Evolutionary conservation across 1,140 invertebrate genomes (phyloP).

Genomic region (Aphaenogaster floridana): DNA sequence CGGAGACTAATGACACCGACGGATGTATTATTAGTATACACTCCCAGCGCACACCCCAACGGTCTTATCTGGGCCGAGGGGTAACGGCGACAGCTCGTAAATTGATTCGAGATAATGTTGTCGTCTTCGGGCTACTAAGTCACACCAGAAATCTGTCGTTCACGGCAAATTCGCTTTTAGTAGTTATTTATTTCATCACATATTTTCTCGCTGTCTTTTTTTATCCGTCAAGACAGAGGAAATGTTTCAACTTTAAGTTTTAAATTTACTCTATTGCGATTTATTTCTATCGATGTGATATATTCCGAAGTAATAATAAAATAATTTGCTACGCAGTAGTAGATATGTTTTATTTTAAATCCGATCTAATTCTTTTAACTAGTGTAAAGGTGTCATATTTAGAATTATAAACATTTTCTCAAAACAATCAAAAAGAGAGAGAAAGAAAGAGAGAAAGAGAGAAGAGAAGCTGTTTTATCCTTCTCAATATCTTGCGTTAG

Average conservation of each 20-base stretch:
- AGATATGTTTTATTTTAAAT: background rate
- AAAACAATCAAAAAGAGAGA: background rate
- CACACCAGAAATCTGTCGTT: slow-evolving; percentile 42
- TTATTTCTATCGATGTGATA: background rate
- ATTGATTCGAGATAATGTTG: slow-evolving; percentile 49
- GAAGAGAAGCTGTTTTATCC: background rate
- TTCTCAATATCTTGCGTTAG: background rate
- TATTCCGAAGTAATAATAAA: background rate
- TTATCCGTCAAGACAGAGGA: background rate
- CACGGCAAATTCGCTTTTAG: background rate
- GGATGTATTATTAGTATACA: slow-evolving; percentile 60
- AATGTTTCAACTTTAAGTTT: slow-evolving; percentile 35
- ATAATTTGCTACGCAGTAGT: background rate
- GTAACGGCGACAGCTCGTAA: slow-evolving; percentile 49
- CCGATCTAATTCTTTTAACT: background rate
- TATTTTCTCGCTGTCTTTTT: background rate
- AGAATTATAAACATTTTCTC: background rate
- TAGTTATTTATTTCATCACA: slow-evolving; percentile 23
- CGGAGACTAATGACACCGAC: slow-evolving; percentile 48
- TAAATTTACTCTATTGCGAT: slow-evolving; percentile 2
- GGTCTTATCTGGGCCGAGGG: slow-evolving; percentile 26
- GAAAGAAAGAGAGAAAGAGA: background rate
- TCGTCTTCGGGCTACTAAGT: slow-evolving; percentile 40
- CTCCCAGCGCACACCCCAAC: slow-evolving; percentile 16
- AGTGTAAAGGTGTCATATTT: background rate